phyloP scores from a whole-genome alignment of 2,888 invertebrate species.

The Tiliacea aurago region DNA sequence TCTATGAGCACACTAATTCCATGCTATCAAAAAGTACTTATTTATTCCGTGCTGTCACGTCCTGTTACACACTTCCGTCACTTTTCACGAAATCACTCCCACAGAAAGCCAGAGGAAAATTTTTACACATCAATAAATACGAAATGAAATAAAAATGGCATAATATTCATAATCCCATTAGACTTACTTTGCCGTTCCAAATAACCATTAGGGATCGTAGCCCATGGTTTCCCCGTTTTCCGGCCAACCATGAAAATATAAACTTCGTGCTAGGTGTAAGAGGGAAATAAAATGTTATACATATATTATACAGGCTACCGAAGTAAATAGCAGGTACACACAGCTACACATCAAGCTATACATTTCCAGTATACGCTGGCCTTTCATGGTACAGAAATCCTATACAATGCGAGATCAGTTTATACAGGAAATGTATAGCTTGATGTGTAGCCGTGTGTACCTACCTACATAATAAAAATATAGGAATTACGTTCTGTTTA shows the following conservation, averaged over 20 bases:
- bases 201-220: slow-evolving; percentile 25
- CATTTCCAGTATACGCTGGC: too few relatives aligned
- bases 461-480: neutral
- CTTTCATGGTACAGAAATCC: too few relatives aligned
- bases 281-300: neutral
- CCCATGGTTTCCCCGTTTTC: slow-evolving; percentile 2
- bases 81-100: too few relatives aligned
- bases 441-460: too few relatives aligned
- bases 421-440: too few relatives aligned
- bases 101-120: too few relatives aligned
- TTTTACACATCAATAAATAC: neutral
- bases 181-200: slow-evolving; percentile 9
- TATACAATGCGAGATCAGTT: too few relatives aligned
- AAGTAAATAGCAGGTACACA: slow-evolving; percentile 10
- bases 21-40: too few relatives aligned
- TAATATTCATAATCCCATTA: slow-evolving; percentile 20
- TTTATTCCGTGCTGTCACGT: too few relatives aligned
- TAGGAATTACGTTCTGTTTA: neutral
- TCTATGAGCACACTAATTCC: too few relatives aligned
- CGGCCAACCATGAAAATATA: slow-evolving; percentile 14
- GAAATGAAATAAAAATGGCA: slow-evolving; percentile 1
- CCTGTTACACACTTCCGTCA: too few relatives aligned
- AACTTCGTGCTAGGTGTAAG: slow-evolving; percentile 1
- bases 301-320: neutral
- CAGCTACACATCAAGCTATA: too few relatives aligned